A percentile compares a stretch with the other conserved stretches of the same genome.
These are phyloP conservation scores for Pangasianodon hypophthalmus DNA, from an alignment of 2,113 vertebrate species.

Conservation along the genomic window DNA sequence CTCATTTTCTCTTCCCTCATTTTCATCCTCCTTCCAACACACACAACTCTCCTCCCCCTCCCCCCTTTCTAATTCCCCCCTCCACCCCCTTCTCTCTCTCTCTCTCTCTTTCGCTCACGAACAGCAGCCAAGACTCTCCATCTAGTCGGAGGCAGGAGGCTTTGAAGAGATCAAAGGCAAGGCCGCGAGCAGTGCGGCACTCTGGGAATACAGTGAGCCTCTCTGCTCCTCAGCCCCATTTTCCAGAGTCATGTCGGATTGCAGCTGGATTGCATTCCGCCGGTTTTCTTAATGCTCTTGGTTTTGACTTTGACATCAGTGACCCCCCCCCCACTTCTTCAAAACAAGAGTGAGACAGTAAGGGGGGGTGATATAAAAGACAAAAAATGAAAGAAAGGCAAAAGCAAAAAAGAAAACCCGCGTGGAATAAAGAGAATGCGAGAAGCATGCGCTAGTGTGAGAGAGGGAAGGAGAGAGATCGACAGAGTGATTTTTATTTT, in stretches of 20 bases:
- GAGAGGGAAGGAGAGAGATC: slow-evolving; percentile 58
- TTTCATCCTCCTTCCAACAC: slow-evolving; percentile 64
- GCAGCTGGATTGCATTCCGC: slow-evolving; percentile 98
- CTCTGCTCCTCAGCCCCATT: slow-evolving; percentile 96
- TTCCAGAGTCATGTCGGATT: slow-evolving; percentile 97
- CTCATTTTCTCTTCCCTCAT: slow-evolving; percentile 26
- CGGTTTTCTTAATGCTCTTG: slow-evolving; percentile 97
- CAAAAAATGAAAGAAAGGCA: slow-evolving; percentile 37
- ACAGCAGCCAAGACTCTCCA: slow-evolving; percentile 97
- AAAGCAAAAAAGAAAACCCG: slow-evolving; percentile 37
- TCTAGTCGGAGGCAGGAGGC: slow-evolving; percentile 99
- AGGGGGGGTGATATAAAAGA: neutral
- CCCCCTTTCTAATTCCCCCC: slow-evolving; percentile 26
- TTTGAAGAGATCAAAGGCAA: slow-evolving; percentile 99
- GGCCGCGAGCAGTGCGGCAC: slow-evolving; percentile 98
- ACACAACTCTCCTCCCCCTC: slow-evolving; percentile 51
- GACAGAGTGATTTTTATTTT: slow-evolving; percentile 86
- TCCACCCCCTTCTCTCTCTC: slow-evolving; percentile 57
- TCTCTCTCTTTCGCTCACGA: slow-evolving; percentile 79
- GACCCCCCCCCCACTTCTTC: slow-evolving; percentile 77
- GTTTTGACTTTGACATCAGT: slow-evolving; percentile 98
- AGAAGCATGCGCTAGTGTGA: slow-evolving; percentile 71
- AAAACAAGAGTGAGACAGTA: slow-evolving; percentile 61
- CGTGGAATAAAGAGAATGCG: slow-evolving; percentile 57
- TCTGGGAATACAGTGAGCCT: slow-evolving; percentile 99